Evolutionary conservation across 2,888 invertebrate species (phyloP).

Genomic region (Platerodrilus igneus): DNA sequence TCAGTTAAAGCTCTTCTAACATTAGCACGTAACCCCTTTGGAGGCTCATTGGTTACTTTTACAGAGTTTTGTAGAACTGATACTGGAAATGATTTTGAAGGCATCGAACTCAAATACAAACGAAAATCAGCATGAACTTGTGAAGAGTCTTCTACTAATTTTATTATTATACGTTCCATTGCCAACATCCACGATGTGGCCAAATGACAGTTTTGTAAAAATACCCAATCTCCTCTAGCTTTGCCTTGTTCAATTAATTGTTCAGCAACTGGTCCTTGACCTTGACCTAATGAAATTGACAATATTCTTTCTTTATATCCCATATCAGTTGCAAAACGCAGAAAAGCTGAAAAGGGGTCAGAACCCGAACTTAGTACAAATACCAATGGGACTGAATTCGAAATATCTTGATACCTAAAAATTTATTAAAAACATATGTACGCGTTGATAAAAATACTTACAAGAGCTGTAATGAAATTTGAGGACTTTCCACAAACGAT

Average conservation of each 20-base stretch:
- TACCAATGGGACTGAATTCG: slow-evolving; percentile 69
- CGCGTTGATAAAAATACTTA: slow-evolving; percentile 42
- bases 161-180: slow-evolving; percentile 73
- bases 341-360: slow-evolving; percentile 80
- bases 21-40: slow-evolving; percentile 86
- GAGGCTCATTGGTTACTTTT: slow-evolving; percentile 92
- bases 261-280: slow-evolving; percentile 86
- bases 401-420: slow-evolving; percentile 66
- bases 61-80: slow-evolving; percentile 89
- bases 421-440: too few species aligned
- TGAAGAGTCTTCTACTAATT: slow-evolving; percentile 62
- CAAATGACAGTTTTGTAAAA: slow-evolving; percentile 88
- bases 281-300: slow-evolving; percentile 86
- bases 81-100: slow-evolving; percentile 79
- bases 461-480: slow-evolving; percentile 63
- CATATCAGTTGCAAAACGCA: slow-evolving; percentile 74
- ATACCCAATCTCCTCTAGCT: slow-evolving; percentile 79
- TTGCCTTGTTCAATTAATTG: slow-evolving; percentile 69
- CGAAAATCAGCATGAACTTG: slow-evolving; percentile 70
- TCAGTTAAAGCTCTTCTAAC: slow-evolving; percentile 77
- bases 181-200: slow-evolving; percentile 90
- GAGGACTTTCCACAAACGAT: slow-evolving; percentile 77
- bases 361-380: slow-evolving; percentile 86
- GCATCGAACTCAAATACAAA: slow-evolving; percentile 86
- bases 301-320: slow-evolving; percentile 63